Conservation (phyloP, 2,113 vertebrate species). For the Oplegnathus fasciatus region DNA sequence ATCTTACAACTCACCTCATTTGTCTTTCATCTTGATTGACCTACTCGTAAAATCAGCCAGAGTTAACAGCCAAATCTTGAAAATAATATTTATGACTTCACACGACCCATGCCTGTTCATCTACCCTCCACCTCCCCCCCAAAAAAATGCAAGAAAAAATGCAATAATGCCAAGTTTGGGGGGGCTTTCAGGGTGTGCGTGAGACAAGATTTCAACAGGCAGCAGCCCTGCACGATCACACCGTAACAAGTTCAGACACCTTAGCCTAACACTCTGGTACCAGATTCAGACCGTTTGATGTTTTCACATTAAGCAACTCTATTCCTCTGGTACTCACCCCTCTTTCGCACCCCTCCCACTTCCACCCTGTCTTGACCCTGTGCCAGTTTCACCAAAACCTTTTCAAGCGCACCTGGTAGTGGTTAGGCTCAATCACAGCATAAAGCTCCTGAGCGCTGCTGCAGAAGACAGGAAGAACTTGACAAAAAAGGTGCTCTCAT, state of each 20-base stretch:
- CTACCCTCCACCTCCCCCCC: background rate
- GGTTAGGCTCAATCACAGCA: slow-evolving; percentile 81
- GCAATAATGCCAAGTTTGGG: slow-evolving; percentile 17
- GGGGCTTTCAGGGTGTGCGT: slow-evolving; percentile 21
- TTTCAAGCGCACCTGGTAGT: slow-evolving; percentile 84
- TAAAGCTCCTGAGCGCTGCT: slow-evolving; percentile 64
- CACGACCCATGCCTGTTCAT: slow-evolving; percentile 5
- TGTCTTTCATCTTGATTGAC: slow-evolving; percentile 59
- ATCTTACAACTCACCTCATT: slow-evolving; percentile 44
- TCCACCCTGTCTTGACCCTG: slow-evolving; percentile 65
- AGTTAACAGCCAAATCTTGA: slow-evolving; percentile 51
- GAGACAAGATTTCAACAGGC: slow-evolving; percentile 51
- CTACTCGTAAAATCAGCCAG: slow-evolving; percentile 30
- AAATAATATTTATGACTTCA: slow-evolving; percentile 47
- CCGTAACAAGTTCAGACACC: slow-evolving; percentile 77
- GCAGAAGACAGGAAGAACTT: slow-evolving; percentile 40
- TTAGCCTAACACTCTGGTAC: slow-evolving; percentile 71
- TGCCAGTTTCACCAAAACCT: slow-evolving; percentile 79
- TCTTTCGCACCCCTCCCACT: slow-evolving; percentile 37
- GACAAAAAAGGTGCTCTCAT: slow-evolving; percentile 42
- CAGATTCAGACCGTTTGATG: slow-evolving; percentile 71
- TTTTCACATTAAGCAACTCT: slow-evolving; percentile 74
- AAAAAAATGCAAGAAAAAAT: slow-evolving; percentile 10
- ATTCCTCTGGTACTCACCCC: slow-evolving; percentile 50
- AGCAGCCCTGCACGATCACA: slow-evolving; percentile 70